These are phyloP conservation scores for Bos indicus DNA, from an alignment of 2,113 vertebrate genomes.

Conservation along the genomic window DNA sequence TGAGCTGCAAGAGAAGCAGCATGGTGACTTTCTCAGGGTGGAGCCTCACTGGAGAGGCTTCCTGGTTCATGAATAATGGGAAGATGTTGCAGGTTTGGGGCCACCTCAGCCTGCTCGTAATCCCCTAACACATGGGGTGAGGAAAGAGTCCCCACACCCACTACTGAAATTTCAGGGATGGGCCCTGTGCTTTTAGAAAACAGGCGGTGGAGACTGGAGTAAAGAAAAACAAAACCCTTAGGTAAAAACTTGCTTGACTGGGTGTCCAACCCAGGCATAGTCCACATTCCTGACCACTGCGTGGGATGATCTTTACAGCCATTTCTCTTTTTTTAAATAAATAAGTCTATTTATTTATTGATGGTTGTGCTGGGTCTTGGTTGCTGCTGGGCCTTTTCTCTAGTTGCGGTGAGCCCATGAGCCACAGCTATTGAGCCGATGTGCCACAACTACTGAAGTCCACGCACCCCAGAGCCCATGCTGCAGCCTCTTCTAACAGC, in stretches of 20 bases:
- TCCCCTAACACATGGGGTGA: not conserved
- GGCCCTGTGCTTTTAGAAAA: not conserved
- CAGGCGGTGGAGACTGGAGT: not conserved
- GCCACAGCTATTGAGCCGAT: not conserved
- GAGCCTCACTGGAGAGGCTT: not conserved
- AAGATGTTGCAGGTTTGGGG: not conserved
- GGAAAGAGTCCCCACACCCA: not conserved
- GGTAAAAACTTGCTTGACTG: not conserved
- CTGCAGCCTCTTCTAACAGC: not conserved
- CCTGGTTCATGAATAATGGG: not conserved
- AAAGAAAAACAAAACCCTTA: not conserved
- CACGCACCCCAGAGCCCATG: accelerated
- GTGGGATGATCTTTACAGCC: accelerated
- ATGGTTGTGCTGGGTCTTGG: not conserved
- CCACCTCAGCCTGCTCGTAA: not conserved
- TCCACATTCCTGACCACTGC: not conserved
- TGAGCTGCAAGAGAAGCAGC: not conserved
- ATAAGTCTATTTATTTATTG: not conserved
- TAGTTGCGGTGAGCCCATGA: not conserved
- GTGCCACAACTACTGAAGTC: not conserved
- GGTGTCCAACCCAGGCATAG: not conserved
- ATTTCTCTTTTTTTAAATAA: not conserved
- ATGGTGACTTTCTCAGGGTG: not conserved
- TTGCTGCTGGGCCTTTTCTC: not conserved
- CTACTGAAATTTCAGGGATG: not conserved